Conservation (phyloP, 2,888 invertebrate genomes). For the Metacarcinus magister region DNA sequence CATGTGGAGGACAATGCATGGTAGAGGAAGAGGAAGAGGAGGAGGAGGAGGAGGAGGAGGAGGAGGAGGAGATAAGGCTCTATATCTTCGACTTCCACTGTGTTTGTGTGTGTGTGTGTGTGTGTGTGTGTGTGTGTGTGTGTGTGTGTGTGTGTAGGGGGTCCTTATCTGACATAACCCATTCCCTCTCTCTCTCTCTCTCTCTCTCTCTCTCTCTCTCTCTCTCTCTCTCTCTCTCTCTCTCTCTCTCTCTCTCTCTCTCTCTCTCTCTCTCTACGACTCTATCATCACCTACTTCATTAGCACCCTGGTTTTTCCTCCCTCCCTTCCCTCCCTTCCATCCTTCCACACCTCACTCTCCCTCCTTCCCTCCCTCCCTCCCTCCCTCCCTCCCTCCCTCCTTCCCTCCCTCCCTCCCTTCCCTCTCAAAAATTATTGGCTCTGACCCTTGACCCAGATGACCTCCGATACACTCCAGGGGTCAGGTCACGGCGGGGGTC, state of each 20-base stretch:
- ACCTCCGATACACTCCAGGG: background rate
- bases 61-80: background rate
- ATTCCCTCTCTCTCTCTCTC: background rate
- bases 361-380: background rate
- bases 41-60: background rate
- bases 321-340: background rate
- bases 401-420: background rate
- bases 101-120: slow-evolving; percentile 45
- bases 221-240: slow-evolving; percentile 10
- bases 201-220: background rate
- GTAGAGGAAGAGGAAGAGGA: background rate
- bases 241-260: slow-evolving; percentile 1
- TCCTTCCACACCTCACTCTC: background rate
- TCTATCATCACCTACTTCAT: background rate
- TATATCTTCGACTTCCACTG: background rate
- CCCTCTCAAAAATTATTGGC: background rate
- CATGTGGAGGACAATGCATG: background rate
- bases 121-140: background rate
- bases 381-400: background rate
- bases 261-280: background rate
- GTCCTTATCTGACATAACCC: background rate
- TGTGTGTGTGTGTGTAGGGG: background rate
- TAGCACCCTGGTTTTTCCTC: background rate
- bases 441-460: background rate
- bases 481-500: background rate